Base-by-base conservation (phyloP, 2,888 invertebrate genomes). In the Hypolimnas misippus region DNA sequence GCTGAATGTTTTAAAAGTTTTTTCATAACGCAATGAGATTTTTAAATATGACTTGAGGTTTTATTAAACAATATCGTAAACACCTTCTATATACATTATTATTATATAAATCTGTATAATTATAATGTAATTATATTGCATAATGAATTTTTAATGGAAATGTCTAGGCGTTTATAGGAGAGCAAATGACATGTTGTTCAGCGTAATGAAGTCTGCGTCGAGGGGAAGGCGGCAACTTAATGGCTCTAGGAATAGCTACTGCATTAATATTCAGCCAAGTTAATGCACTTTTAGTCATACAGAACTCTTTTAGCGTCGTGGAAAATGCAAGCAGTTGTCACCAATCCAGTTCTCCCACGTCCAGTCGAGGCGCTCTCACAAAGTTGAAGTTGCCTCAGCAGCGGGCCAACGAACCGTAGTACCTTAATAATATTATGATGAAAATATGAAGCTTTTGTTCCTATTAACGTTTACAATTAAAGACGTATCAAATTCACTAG, bases 311-410 rank as follows among this genome's bases (percentile, higher is more conserved):
- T 63, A 65, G 61, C 76, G 74, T 74, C 69, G 71, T 72, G 73
- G 77, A 75, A 78, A 77, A 77, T 72, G 75, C 76, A 73, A 75
- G 72, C 70, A 77, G 76, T 79, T 80, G 83, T 81, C 83, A 80
- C 76, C 76, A 74, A 79, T 82, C 90, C 84, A 83, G 90, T 89
- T 87, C 89, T 83, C 89, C 88, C 88, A 89, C 89, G 86, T 84
- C 79, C 78, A 76, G 77, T 63, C 54, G 63, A 60, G 62, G 68
- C 73, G 61, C 75, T 77, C 77, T 79, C 77, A 67, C 77, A 73
- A 66, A 72, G 74, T 70, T 74, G 69, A 74, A 72, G 70, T 70
- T 72, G 71, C 79, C 74, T 69, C 74, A 74, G 71, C 71, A 79
- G 14, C n/a, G 21, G 85, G 86, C 84, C 83, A 87, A 83, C 80